phyloP scores from a whole-genome alignment of 2,797 vertebrate species.

The Hippoglossus hippoglossus region DNA sequence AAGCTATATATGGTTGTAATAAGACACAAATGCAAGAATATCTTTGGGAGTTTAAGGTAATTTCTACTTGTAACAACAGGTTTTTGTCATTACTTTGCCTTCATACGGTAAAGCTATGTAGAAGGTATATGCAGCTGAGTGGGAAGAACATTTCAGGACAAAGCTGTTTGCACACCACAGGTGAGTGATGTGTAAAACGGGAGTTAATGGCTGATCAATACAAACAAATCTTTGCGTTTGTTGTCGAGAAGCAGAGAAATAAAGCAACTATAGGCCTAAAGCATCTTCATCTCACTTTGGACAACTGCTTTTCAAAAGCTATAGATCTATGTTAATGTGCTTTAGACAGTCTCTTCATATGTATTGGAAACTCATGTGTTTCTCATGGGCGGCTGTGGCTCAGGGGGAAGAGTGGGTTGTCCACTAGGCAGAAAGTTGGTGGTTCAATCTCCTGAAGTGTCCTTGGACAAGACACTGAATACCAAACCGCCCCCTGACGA shows the following conservation, averaged over 20 bases:
- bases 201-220: not conserved
- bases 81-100: too few relatives aligned
- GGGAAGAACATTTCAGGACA: not conserved
- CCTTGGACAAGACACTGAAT: too few relatives aligned
- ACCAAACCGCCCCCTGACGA: too few relatives aligned
- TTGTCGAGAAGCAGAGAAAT: not conserved
- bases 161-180: not conserved
- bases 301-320: not conserved
- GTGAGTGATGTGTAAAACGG: not conserved
- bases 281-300: not conserved
- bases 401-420: too few relatives aligned
- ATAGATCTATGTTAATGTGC: not conserved
- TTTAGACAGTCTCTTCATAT: not conserved
- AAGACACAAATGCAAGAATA: too few relatives aligned
- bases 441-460: too few relatives aligned
- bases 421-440: too few relatives aligned
- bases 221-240: not conserved
- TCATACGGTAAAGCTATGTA: too few relatives aligned
- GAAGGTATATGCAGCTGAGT: not conserved
- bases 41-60: too few relatives aligned
- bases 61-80: too few relatives aligned
- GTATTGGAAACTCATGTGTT: not conserved
- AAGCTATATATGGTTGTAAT: too few relatives aligned
- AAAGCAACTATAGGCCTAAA: not conserved
- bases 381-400: too few relatives aligned